Percentiles rank a stretch among this genome's conserved stretches.
Conservation (phyloP, 37 sponge, comb jelly and placozoan genomes). For the Mnemiopsis leidyi region DNA sequence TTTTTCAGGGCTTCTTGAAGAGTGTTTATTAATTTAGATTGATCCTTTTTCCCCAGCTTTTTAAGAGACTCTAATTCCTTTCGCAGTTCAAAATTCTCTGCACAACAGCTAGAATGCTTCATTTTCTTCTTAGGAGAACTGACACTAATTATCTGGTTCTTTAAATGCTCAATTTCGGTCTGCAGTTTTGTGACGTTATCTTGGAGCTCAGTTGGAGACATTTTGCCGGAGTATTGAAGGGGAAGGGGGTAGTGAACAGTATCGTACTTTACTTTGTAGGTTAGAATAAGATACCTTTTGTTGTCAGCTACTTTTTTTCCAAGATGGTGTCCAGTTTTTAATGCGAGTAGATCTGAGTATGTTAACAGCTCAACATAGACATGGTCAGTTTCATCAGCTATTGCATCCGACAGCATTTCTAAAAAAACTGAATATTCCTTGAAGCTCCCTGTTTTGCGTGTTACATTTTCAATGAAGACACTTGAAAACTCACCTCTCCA, state of each 20-base stretch:
- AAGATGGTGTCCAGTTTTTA: background rate
- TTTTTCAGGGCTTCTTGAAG: slow-evolving; percentile 18
- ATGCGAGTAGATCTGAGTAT: slow-evolving; percentile 8
- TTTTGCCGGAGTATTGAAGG: slow-evolving; percentile 16
- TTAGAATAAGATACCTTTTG: slow-evolving; percentile 35
- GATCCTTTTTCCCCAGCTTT: background rate
- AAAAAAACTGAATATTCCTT: slow-evolving; percentile 6
- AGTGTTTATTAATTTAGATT: slow-evolving; percentile 8
- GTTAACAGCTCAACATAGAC: slow-evolving; percentile 42
- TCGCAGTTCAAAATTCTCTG: background rate
- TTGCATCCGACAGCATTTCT: slow-evolving; percentile 20
- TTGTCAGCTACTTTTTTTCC: background rate
- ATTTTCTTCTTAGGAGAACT: background rate
- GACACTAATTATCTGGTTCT: slow-evolving; percentile 50
- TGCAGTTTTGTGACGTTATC: slow-evolving; percentile 58
- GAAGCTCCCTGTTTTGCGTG: slow-evolving; percentile 40
- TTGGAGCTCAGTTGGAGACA: slow-evolving; percentile 27
- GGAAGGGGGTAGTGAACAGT: slow-evolving; percentile 55
- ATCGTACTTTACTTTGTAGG: slow-evolving; percentile 52
- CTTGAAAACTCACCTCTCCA: slow-evolving; percentile 22
- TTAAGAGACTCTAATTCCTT: background rate
- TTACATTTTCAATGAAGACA: background rate
- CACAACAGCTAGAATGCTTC: background rate
- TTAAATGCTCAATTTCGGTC: background rate
- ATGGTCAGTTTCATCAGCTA: background rate